Evolutionary conservation across 1,140 invertebrate species (phyloP).

Genomic region (Zaprionus nigranus): DNA sequence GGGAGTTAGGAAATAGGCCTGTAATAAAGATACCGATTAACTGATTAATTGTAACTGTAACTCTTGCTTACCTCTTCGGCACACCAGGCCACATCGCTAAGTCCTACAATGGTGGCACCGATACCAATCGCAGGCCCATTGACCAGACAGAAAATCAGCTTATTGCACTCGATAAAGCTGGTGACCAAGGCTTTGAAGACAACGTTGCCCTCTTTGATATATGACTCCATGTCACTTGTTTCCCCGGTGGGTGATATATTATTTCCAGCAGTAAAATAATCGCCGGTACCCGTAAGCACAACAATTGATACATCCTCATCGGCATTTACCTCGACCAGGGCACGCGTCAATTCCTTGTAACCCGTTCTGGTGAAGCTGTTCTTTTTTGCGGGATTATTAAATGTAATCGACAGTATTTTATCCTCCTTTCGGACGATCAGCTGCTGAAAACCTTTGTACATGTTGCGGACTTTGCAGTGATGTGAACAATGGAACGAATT

Average conservation of each 20-base stretch:
- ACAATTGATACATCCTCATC: conserved; percentile 62
- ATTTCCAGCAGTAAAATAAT: conserved; percentile 73
- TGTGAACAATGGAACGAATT: background rate
- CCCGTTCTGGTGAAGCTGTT: conserved; percentile 89
- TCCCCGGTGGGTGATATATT: conserved; percentile 41
- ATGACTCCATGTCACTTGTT: conserved; percentile 37
- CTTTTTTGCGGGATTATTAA: conserved; percentile 91
- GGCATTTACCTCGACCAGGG: conserved; percentile 52
- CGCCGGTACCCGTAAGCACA: conserved; percentile 68
- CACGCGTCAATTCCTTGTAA: conserved; percentile 62
- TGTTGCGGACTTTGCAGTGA: conserved; percentile 18
- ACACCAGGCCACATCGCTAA: conserved; percentile 96
- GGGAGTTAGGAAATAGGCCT: conserved; percentile 95
- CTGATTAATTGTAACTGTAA: background rate
- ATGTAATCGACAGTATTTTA: conserved; percentile 86
- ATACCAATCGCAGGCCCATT: conserved; percentile 98
- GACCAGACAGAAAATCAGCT: conserved; percentile 93
- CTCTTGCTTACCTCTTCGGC: conserved; percentile 87
- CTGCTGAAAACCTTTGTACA: conserved; percentile 60
- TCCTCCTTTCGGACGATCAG: conserved; percentile 63
- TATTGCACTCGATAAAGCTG: conserved; percentile 94
- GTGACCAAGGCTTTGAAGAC: conserved; percentile 88
- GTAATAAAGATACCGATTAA: conserved; percentile 1
- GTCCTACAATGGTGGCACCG: conserved; percentile 91
- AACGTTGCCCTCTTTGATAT: conserved; percentile 39